These are phyloP conservation scores for Epinotia demarniana DNA, from an alignment of 2,888 invertebrate genomes.

Conservation along the genomic window DNA sequence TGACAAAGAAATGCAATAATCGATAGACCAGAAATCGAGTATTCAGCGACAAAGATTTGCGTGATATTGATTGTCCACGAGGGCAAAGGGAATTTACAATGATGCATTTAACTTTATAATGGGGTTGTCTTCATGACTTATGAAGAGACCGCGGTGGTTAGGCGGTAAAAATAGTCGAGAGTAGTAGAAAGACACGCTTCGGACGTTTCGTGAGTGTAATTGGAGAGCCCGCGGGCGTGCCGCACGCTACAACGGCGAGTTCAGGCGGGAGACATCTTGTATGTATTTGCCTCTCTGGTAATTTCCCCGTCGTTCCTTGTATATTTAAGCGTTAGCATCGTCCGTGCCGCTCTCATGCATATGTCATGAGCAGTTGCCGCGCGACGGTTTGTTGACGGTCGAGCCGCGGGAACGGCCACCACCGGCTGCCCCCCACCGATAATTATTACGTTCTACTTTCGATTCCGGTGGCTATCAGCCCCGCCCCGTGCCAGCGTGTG, in stretches of 20 bases:
- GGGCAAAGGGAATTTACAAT: constrained; percentile 71
- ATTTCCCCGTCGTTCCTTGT: constrained; percentile 80
- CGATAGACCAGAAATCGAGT: neutral
- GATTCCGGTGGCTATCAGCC: constrained; percentile 73
- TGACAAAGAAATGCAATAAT: neutral
- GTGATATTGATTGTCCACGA: constrained; percentile 58
- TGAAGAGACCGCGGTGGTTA: constrained; percentile 67
- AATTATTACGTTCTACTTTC: constrained; percentile 81
- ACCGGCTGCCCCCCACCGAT: constrained; percentile 69
- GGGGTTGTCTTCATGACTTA: constrained; percentile 75
- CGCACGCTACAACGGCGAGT: constrained; percentile 67
- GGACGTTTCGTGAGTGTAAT: constrained; percentile 77
- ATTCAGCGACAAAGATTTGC: constrained; percentile 54
- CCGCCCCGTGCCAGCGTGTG: constrained; percentile 55
- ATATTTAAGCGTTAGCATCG: constrained; percentile 78
- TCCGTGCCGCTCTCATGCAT: constrained; percentile 80
- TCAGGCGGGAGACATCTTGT: constrained; percentile 72
- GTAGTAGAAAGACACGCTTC: constrained; percentile 69
- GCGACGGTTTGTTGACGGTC: constrained; percentile 83
- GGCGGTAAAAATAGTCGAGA: constrained; percentile 70
- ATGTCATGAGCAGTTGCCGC: constrained; percentile 83
- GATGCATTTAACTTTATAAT: constrained; percentile 68
- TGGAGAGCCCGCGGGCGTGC: constrained; percentile 68
- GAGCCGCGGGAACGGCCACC: constrained; percentile 77
- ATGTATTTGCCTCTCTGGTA: constrained; percentile 79